These are phyloP conservation scores for Amia ocellicauda DNA, from an alignment of 2,113 vertebrate genomes.

Conservation along the genomic window DNA sequence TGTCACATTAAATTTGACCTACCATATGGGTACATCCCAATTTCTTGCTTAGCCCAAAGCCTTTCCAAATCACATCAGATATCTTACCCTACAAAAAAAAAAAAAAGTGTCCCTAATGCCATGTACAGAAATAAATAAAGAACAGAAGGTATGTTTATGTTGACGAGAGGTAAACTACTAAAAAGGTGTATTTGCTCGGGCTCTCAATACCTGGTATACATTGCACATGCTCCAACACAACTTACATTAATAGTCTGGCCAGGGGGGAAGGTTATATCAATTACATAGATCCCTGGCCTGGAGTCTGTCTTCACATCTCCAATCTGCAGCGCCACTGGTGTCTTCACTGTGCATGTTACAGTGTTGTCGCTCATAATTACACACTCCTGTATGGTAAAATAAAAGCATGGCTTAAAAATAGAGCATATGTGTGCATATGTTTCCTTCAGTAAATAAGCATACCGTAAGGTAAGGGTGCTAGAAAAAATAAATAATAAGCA, in stretches of 20 bases:
- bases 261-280: slow-evolving; percentile 70
- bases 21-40: too few species aligned
- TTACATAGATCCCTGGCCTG: slow-evolving; percentile 71
- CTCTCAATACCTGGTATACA: too few species aligned
- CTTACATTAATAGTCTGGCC: slow-evolving; percentile 67
- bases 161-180: not conserved
- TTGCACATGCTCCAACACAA: too few species aligned
- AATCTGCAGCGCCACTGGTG: slow-evolving; percentile 70
- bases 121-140: not conserved
- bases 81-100: not conserved
- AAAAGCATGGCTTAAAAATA: not conserved
- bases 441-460: too few species aligned
- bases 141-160: not conserved
- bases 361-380: slow-evolving; percentile 29
- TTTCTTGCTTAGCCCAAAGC: too few species aligned
- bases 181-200: too few species aligned
- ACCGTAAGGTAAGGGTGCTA: too few species aligned
- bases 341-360: slow-evolving; percentile 64
- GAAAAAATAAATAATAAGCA: too few species aligned
- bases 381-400: not conserved
- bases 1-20: too few species aligned
- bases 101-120: not conserved
- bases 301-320: slow-evolving; percentile 61
- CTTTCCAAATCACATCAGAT: too few species aligned
- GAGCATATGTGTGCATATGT: too few species aligned